These are phyloP conservation scores for Lerema accius DNA, from an alignment of 1,140 invertebrate genomes.

Conservation along the genomic window DNA sequence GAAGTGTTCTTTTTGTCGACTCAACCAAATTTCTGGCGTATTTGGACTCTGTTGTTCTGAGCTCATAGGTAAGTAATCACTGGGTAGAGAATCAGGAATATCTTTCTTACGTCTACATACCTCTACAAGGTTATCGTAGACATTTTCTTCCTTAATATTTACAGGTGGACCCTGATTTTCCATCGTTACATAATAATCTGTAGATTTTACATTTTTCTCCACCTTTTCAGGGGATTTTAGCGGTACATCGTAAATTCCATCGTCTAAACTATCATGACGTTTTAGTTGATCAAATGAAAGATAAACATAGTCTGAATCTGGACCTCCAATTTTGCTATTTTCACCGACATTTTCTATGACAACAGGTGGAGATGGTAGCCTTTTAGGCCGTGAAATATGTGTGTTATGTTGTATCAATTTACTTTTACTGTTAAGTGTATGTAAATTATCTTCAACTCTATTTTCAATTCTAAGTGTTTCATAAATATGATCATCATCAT, in stretches of 20 bases:
- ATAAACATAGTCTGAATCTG: constrained; percentile 81
- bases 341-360: constrained; percentile 33
- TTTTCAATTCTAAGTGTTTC: constrained; percentile 75
- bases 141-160: constrained; percentile 54
- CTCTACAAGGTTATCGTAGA: constrained; percentile 71
- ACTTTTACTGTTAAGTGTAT: constrained; percentile 59
- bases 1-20: constrained; percentile 80
- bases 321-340: constrained; percentile 38
- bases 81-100: constrained; percentile 45
- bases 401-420: constrained; percentile 63
- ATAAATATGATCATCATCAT: constrained; percentile 83
- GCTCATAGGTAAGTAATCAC: constrained; percentile 74
- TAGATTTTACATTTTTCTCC: constrained; percentile 27
- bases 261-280: constrained; percentile 58
- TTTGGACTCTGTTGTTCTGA: constrained; percentile 78
- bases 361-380: constrained; percentile 59
- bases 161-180: constrained; percentile 52
- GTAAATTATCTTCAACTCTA: constrained; percentile 52
- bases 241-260: constrained; percentile 79
- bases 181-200: constrained; percentile 71
- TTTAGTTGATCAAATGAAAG: constrained; percentile 72
- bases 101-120: constrained; percentile 68
- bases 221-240: constrained; percentile 70
- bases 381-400: constrained; percentile 51
- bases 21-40: constrained; percentile 81